Percentiles rank a stretch among this genome's conserved stretches.
Conservation (phyloP, 2,888 invertebrate species). For the Tridacna crocea region DNA sequence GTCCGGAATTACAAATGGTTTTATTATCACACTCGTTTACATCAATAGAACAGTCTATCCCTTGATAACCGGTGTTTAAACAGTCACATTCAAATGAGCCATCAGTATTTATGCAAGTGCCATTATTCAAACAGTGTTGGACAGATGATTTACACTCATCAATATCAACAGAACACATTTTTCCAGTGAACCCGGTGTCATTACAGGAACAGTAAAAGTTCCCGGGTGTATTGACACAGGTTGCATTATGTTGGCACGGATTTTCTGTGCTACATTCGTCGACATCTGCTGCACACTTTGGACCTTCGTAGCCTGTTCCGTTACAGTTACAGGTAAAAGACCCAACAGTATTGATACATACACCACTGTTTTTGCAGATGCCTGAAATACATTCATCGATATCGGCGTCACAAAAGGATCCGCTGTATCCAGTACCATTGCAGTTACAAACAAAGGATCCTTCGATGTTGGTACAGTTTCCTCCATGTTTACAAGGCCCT, state of each 20-base stretch:
- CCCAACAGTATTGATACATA: conserved; percentile 58
- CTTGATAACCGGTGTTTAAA: conserved; percentile 3
- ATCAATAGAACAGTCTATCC: neutral
- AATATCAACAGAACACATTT: conserved; percentile 43
- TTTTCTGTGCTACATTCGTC: conserved; percentile 24
- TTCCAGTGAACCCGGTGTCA: conserved; percentile 51
- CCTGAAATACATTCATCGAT: conserved; percentile 59
- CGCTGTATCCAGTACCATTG: conserved; percentile 43
- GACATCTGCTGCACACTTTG: conserved; percentile 30
- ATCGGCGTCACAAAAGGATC: conserved; percentile 25
- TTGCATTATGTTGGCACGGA: neutral
- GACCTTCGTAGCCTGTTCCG: conserved; percentile 48
- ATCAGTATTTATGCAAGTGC: conserved; percentile 24
- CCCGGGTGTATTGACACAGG: conserved; percentile 40
- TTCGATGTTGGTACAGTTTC: conserved; percentile 33
- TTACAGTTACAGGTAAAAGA: conserved; percentile 62
- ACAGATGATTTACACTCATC: conserved; percentile 38
- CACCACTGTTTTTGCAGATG: conserved; percentile 61
- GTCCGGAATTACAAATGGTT: neutral
- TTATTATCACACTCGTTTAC: neutral
- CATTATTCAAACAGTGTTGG: neutral
- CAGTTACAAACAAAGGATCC: conserved; percentile 31
- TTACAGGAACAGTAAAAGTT: conserved; percentile 57
- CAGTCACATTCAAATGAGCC: conserved; percentile 18
- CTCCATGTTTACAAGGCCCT: conserved; percentile 55